A percentile compares a stretch with the other conserved stretches of the same genome.
Conservation (phyloP, 2,113 vertebrate species). For the Gambusia affinis region DNA sequence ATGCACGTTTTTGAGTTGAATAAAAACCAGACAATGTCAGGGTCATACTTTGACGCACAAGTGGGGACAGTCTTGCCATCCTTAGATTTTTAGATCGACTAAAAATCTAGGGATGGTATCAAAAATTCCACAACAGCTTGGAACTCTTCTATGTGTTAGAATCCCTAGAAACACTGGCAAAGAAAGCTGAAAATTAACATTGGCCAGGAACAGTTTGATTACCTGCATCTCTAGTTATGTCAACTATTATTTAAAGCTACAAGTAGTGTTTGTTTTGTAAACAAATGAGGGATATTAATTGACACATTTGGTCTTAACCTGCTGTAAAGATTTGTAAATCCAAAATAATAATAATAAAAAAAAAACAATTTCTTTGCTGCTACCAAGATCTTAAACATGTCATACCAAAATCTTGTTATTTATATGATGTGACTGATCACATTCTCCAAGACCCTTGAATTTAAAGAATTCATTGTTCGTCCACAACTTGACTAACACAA, state of each 20-base stretch:
- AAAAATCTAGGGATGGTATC: neutral
- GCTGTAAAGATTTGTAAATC: neutral
- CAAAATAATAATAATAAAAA: neutral
- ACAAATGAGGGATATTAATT: neutral
- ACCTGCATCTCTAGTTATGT: neutral
- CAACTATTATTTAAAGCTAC: neutral
- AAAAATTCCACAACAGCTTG: neutral
- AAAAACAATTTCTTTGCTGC: neutral
- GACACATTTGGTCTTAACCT: neutral
- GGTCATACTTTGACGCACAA: neutral
- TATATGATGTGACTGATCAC: neutral
- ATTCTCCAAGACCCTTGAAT: too few species aligned
- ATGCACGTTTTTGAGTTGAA: too few species aligned
- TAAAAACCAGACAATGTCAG: too few species aligned
- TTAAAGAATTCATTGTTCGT: too few species aligned
- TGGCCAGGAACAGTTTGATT: neutral
- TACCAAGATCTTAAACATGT: neutral
- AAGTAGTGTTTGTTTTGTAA: neutral
- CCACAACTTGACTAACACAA: neutral
- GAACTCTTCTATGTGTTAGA: neutral
- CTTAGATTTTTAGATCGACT: neutral
- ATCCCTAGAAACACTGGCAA: neutral
- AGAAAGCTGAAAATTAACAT: neutral
- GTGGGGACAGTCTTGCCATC: neutral
- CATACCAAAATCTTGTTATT: neutral